Percentiles rank a stretch among this genome's conserved stretches.
phyloP scores from a whole-genome alignment of 2,888 invertebrate species.

The Scelioninae gen. 1 region DNA sequence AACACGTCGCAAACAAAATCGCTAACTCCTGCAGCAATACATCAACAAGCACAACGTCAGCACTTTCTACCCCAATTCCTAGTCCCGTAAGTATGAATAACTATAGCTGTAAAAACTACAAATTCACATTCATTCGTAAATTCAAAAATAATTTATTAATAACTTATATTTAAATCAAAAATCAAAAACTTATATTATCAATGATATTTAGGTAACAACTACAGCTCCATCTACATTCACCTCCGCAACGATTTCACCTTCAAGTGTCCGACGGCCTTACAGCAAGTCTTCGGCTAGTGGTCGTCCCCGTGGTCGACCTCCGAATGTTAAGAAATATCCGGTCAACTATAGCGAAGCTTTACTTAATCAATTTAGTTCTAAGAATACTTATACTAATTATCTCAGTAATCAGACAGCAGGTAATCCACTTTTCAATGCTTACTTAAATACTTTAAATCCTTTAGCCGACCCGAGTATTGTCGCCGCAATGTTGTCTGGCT shows the following conservation, averaged over 20 bases:
- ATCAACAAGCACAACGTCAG: constrained; percentile 45
- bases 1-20: constrained; percentile 86
- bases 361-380: constrained; percentile 76
- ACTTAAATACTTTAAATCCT: constrained; percentile 80
- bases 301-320: constrained; percentile 85
- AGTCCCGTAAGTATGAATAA: constrained; percentile 73
- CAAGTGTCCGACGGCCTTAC: constrained; percentile 74
- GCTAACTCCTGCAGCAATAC: constrained; percentile 82
- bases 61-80: constrained; percentile 71
- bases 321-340: constrained; percentile 82
- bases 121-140: not conserved
- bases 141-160: not conserved
- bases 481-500: constrained; percentile 77
- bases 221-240: constrained; percentile 56
- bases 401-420: constrained; percentile 72
- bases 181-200: not conserved
- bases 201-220: constrained; percentile 49
- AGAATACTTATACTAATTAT: constrained; percentile 76
- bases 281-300: constrained; percentile 79
- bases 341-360: constrained; percentile 73
- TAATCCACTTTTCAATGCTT: constrained; percentile 79
- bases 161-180: not conserved
- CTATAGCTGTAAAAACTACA: too few species aligned
- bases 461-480: constrained; percentile 79
- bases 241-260: constrained; percentile 72